A percentile compares a stretch with the other conserved stretches of the same genome.
Evolutionary conservation across 2,797 vertebrate genomes (phyloP).

Genomic region (Echiichthys vipera): DNA sequence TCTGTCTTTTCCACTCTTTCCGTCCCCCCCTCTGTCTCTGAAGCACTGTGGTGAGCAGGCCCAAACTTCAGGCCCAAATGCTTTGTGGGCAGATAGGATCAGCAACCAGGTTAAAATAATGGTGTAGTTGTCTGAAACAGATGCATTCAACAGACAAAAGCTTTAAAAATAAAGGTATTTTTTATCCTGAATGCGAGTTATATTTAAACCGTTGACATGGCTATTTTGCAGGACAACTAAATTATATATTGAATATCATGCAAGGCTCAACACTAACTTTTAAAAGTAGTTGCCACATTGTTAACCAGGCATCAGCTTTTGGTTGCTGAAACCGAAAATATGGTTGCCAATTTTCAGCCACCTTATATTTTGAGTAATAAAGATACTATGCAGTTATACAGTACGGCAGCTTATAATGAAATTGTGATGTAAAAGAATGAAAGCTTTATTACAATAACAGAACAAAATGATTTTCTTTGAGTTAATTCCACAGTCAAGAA

Average conservation of each 20-base stretch:
- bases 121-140: background rate
- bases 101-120: slow-evolving; percentile 11
- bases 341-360: too few relatives aligned
- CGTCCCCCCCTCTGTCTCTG: slow-evolving; percentile 63
- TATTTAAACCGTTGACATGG: background rate
- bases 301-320: too few relatives aligned
- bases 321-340: too few relatives aligned
- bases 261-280: too few relatives aligned
- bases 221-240: background rate
- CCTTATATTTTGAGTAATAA: too few relatives aligned
- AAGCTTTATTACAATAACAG: too few relatives aligned
- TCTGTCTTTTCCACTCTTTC: slow-evolving; percentile 68
- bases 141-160: background rate
- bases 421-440: too few relatives aligned
- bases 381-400: too few relatives aligned
- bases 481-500: too few relatives aligned
- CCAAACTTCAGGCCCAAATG: slow-evolving; percentile 44
- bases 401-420: too few relatives aligned
- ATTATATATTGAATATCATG: background rate
- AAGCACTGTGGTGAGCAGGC: slow-evolving; percentile 78
- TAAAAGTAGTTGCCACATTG: too few relatives aligned
- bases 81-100: background rate
- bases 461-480: too few relatives aligned
- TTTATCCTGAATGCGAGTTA: background rate
- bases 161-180: background rate